Evolutionary conservation across 2,888 invertebrate species (phyloP), one percentile per base, ranked within the genome.

Genomic region (Drosophila setosimentum): DNA sequence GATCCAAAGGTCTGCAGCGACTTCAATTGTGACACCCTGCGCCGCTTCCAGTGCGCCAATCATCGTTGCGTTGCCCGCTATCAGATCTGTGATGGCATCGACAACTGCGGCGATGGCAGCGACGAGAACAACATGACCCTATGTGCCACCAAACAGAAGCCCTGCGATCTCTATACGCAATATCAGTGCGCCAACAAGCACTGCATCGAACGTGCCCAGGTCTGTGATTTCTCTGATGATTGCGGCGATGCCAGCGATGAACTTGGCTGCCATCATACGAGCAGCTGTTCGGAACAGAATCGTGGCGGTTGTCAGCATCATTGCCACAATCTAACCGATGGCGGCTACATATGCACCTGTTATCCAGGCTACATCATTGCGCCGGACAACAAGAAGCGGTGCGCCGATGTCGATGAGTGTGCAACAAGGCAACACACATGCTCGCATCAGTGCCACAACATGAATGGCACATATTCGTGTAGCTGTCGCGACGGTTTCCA

Each of bases 71-170:
- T 98, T 67, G 96, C 97, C 1, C 94, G 95, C 68, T 97, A 97
- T 91, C 97, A 97, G 90, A 95, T 97, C 11, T 99, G 99, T 93
- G 98, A 99, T 93, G 97, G 97, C 35, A 95, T 96, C 24, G 97
- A 98, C 93, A 98, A 99, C 93, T 99, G 99, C 93, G 97, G 97
- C 42, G 98, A 99, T 93, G 98, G 98, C 11, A 97, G 97, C 0
- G 99, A 99, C 93, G 99, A 99, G 93, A 98, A 98, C 93, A 98
- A 98, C 93, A 97, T 98, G 95, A 98, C 98, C 0, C 93, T 98
- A 64, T 98, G 98, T 91, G 95, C 96, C 2, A 94, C 95, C n/a
- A 95, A 96, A 73, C 95, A 95, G 59, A 95, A 96, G 81, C 95
- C 97, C 0, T 97, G 97, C 92, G 96, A 97, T 89, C 94, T 95